Evolutionary conservation across 2,888 invertebrate species (phyloP), one percentile per base, ranked within the genome.

Genomic region (Deilephila porcellus): DNA sequence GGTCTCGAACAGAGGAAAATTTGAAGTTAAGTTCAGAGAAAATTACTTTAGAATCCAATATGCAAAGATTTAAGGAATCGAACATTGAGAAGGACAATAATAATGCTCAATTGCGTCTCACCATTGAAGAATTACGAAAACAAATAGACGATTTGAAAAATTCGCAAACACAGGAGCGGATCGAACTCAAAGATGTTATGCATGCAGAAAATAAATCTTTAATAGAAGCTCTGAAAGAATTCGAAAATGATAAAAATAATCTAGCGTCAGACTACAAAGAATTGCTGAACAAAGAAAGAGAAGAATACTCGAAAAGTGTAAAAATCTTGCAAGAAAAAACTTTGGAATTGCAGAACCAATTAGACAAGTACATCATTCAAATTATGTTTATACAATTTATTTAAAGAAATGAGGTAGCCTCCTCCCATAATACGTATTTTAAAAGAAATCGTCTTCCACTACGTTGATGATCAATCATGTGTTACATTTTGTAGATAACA

Each of bases 251-350:
- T 74, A 94, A 95, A 82, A 88, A 89, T 74, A 77, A 79, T 19
- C 83, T 93, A 20, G 81, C 90, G n/a, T 87, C 88, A 71, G 95
- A 96, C 85, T 95, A 94, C 79, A 95, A 95, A 79, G 90, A 91
- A 76, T 80, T 95, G 56, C 80, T 95, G 63, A 88, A 86, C 37
- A 94, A 90, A 74, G 96, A 96, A 86, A 92, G 95, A 82, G 90
- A 91, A 76, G 93, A 95, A 78, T 93, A 90, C 78, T 77, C 83
- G 25, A 89, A 90, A 80, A 86, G 88, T 60, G 83, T 89, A 2
- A 90, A 90, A 81, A 88, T 89, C 70, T 78, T 91, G 62, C 90
- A 93, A 76, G 71, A 79, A 2, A 92, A 91, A 82, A 79, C 93
- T 73, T 78, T 83, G 78, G 89, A 90, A 72, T 76, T 93, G 37